phyloP scores from a whole-genome alignment of 2,113 vertebrate genomes.

The Protomyctophum bolini region DNA sequence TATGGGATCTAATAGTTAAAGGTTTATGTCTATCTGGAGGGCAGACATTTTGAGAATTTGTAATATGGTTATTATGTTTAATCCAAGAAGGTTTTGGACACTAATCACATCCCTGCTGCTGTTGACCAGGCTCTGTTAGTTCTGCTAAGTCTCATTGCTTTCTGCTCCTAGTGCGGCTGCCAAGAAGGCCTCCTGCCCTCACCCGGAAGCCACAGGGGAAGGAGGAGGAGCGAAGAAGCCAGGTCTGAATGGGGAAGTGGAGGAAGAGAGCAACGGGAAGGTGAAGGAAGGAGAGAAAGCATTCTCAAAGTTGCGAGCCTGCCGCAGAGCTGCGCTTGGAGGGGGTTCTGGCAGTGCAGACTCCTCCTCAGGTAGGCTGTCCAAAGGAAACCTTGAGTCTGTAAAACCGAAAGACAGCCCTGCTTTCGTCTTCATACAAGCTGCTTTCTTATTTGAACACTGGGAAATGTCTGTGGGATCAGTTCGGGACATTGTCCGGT shows the following conservation, averaged over 20 bases:
- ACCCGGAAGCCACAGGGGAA: constrained; percentile 53
- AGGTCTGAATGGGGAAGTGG: constrained; percentile 88
- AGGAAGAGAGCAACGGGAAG: constrained; percentile 75
- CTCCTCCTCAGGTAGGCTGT: constrained; percentile 57
- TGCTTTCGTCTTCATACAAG: too few relatives aligned
- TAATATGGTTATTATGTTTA: too few relatives aligned
- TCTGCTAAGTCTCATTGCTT: not conserved
- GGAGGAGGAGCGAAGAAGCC: constrained; percentile 72
- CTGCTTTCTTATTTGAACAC: too few relatives aligned
- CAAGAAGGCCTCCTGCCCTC: constrained; percentile 51
- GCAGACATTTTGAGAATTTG: too few relatives aligned
- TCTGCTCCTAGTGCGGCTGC: constrained; percentile 47
- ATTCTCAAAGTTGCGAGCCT: constrained; percentile 69
- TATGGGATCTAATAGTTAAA: too few relatives aligned
- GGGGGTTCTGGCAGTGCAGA: constrained; percentile 70
- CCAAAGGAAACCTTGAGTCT: too few relatives aligned
- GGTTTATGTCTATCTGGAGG: too few relatives aligned
- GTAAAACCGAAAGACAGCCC: too few relatives aligned
- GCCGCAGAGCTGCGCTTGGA: constrained; percentile 60
- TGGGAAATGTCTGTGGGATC: too few relatives aligned
- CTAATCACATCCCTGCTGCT: too few relatives aligned
- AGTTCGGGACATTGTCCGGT: too few relatives aligned
- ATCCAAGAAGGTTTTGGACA: too few relatives aligned
- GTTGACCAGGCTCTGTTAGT: not conserved
- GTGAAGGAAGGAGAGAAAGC: constrained; percentile 63